Evolutionary conservation across 2,113 vertebrate species (phyloP), one percentile per base, ranked within the genome.

Genomic region (Gopherus flavomarginatus): DNA sequence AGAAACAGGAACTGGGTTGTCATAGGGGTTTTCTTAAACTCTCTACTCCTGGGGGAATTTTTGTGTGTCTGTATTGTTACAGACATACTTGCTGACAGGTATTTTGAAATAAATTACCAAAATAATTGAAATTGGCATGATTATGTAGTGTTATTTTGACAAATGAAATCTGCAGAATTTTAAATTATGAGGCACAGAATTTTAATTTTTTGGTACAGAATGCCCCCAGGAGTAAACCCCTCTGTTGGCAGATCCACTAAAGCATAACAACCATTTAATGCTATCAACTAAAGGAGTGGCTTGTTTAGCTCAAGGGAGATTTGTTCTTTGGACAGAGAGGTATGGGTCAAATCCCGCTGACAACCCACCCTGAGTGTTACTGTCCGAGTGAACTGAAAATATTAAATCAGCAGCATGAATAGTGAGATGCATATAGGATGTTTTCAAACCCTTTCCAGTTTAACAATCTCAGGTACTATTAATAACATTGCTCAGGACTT

Each of bases 401-500:
- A 83, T 59, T 2, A 24, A 90, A 42, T n/a, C 42, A 1, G 83
- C 90, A 96, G 72, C 3, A 0, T 38, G 1, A 1, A 13, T 81
- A 86, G 92, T 14, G 0, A n/a, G 88, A 90, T 88, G 90, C 95
- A 95, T 94, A 88, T 1, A 3, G 75, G 62, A 8, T 90, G 87
- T 96, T 97, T 97, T 90, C 56, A 95, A 96, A 86, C 11, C 86
- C 91, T 95, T 96, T 85, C 80, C 93, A 29, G 47, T 4, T 0
- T 31, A 87, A 82, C 82, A 89, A 56, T 80, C 94, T 77, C 3
- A 35, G 81, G 91, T 10, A 10, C 96, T 95, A 95, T 97, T 96
- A 97, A 95, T 95, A 97, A 96, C 88, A 86, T 95, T 94, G 92
- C 94, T 92, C 92, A 97, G 96, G 83, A 93, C 90, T 82, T 95